Percentiles rank a stretch among this genome's conserved stretches.
These are phyloP conservation scores for Lasioglossum pauxillum DNA, from an alignment of 2,888 invertebrate genomes.

Conservation along the genomic window DNA sequence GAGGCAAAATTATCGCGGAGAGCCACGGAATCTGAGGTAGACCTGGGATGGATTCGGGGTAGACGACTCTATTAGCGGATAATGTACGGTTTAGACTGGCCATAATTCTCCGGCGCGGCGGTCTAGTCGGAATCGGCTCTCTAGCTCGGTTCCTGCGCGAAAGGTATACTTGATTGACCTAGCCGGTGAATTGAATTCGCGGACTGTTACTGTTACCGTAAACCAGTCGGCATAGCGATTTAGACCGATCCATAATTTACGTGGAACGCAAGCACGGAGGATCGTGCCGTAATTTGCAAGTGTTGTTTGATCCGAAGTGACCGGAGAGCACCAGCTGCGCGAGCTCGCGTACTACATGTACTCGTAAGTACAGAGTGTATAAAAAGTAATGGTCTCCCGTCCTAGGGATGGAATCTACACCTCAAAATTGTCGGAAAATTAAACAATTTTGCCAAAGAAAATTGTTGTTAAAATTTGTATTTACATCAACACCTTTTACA, in stretches of 20 bases:
- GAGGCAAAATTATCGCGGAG: not conserved
- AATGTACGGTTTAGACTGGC: not conserved
- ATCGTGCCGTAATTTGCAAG: not conserved
- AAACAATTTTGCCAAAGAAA: too few relatives aligned
- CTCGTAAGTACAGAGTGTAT: too few relatives aligned
- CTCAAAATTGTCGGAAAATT: too few relatives aligned
- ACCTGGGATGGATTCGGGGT: not conserved
- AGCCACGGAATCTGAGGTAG: not conserved
- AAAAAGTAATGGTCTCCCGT: too few relatives aligned
- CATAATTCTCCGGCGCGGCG: not conserved
- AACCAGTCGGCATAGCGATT: conserved; percentile 23
- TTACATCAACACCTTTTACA: too few relatives aligned
- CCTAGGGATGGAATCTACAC: too few relatives aligned
- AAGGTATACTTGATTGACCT: not conserved
- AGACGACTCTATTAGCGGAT: not conserved
- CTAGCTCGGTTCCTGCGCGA: not conserved
- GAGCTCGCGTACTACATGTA: not conserved
- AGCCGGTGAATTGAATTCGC: not conserved
- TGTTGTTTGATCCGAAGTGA: not conserved
- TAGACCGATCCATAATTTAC: conserved; percentile 57
- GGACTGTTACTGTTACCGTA: conserved; percentile 32
- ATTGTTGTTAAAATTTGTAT: too few relatives aligned
- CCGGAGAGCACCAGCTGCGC: not conserved
- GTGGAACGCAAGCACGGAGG: conserved; percentile 33
- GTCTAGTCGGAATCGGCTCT: not conserved